Percentiles rank a stretch among this genome's conserved stretches.
These are phyloP conservation scores for Eilema griseolum DNA, from an alignment of 2,888 invertebrate species.

Conservation along the genomic window DNA sequence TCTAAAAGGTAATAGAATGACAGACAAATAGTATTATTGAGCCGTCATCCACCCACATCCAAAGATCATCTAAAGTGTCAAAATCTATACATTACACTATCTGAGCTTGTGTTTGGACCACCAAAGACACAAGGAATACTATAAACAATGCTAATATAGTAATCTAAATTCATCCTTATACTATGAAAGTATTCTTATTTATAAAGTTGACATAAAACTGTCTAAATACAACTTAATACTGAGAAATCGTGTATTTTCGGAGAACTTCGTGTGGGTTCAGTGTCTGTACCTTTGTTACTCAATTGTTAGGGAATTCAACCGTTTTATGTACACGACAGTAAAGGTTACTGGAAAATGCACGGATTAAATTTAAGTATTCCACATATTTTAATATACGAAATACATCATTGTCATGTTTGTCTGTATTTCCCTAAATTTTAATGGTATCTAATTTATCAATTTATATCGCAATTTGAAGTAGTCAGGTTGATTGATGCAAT, in stretches of 20 bases:
- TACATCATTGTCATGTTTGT: slow-evolving; percentile 11
- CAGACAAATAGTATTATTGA: slow-evolving; percentile 41
- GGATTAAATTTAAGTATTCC: slow-evolving; percentile 11
- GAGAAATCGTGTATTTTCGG: slow-evolving; percentile 22
- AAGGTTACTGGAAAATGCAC: slow-evolving; percentile 8
- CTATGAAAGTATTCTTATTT: slow-evolving; percentile 58
- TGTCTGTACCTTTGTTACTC: slow-evolving; percentile 23
- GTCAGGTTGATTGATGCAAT: slow-evolving; percentile 13
- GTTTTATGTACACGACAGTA: slow-evolving; percentile 33
- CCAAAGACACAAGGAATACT: slow-evolving; percentile 57
- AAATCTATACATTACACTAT: slow-evolving; percentile 44
- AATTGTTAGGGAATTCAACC: slow-evolving; percentile 35
- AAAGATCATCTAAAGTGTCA: slow-evolving; percentile 48
- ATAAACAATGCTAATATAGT: slow-evolving; percentile 77
- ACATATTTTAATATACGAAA: slow-evolving; percentile 9
- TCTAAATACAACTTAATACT: slow-evolving; percentile 55
- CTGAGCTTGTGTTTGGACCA: slow-evolving; percentile 61
- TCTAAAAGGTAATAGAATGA: slow-evolving; percentile 20
- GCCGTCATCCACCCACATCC: slow-evolving; percentile 45
- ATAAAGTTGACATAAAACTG: slow-evolving; percentile 51
- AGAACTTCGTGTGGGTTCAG: slow-evolving; percentile 47
- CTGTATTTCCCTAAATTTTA: slow-evolving; percentile 1
- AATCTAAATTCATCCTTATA: slow-evolving; percentile 76
- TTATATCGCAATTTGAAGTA: slow-evolving; percentile 12
- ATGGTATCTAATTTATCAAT: slow-evolving; percentile 13